Conservation (phyloP, 2,797 vertebrate genomes). For the Adelosebastes latens region DNA sequence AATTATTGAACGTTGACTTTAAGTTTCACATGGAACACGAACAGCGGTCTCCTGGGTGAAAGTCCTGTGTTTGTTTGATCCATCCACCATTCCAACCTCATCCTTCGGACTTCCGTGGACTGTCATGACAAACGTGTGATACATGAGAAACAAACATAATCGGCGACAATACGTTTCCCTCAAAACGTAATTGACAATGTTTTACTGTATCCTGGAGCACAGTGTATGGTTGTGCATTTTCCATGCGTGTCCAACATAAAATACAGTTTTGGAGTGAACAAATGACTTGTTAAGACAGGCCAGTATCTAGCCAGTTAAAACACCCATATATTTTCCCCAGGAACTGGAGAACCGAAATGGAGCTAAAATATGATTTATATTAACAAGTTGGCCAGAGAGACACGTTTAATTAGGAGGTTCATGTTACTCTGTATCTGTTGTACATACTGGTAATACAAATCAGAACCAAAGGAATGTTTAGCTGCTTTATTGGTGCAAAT, state of each 20-base stretch:
- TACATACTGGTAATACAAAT: not conserved
- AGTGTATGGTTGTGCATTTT: not conserved
- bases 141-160: no score
- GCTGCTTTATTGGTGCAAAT: not conserved
- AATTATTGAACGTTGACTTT: no score
- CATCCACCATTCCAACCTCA: no score
- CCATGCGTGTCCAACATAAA: not conserved
- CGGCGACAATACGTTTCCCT: rapidly evolving
- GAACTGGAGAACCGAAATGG: not conserved
- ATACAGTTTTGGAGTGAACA: not conserved
- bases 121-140: no score
- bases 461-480: not conserved
- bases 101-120: no score
- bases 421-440: not conserved
- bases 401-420: not conserved
- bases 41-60: no score
- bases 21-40: no score
- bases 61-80: no score
- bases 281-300: not conserved
- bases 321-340: not conserved
- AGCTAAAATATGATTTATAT: not conserved
- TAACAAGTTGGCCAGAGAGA: not conserved
- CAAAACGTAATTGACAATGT: no score
- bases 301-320: not conserved
- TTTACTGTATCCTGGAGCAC: no score